Conservation (phyloP, 2,888 invertebrate species). For the Melanophora roralis region DNA sequence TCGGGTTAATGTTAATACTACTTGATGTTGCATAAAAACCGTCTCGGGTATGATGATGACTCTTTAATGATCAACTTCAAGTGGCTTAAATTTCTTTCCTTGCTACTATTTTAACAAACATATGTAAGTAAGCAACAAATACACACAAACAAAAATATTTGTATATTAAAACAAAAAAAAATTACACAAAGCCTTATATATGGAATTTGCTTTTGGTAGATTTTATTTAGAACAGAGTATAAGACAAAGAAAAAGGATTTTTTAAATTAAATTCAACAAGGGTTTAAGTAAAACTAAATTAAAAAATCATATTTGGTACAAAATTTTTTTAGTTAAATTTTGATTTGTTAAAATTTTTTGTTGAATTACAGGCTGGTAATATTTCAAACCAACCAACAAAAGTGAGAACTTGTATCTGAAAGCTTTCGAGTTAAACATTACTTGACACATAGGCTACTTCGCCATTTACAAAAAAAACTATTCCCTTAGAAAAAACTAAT, state of each 20-base stretch:
- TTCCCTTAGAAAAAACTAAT: no score
- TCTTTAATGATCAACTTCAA: constrained; percentile 52
- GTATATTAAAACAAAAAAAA: no score
- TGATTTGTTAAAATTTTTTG: no score
- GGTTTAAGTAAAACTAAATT: not conserved
- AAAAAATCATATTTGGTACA: not conserved
- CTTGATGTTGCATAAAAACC: constrained; percentile 52
- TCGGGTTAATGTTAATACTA: constrained; percentile 60
- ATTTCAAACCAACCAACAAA: no score
- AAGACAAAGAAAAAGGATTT: constrained; percentile 10
- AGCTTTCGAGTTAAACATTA: no score
- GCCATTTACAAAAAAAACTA: no score
- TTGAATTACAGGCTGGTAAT: no score
- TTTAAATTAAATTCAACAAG: not conserved
- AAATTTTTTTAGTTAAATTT: not conserved
- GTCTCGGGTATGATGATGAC: constrained; percentile 48
- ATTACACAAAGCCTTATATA: not conserved
- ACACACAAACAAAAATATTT: not conserved
- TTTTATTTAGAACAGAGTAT: no score
- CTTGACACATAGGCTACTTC: no score
- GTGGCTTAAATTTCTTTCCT: constrained; percentile 46
- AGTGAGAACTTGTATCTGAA: no score
- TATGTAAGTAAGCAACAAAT: not conserved
- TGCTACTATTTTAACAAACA: not conserved
- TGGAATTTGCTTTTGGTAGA: not conserved